Percentiles rank a stretch among this genome's conserved stretches.
These are phyloP conservation scores for Dorcus parallelipipedus DNA, from an alignment of 2,888 invertebrate species.

Conservation along the genomic window DNA sequence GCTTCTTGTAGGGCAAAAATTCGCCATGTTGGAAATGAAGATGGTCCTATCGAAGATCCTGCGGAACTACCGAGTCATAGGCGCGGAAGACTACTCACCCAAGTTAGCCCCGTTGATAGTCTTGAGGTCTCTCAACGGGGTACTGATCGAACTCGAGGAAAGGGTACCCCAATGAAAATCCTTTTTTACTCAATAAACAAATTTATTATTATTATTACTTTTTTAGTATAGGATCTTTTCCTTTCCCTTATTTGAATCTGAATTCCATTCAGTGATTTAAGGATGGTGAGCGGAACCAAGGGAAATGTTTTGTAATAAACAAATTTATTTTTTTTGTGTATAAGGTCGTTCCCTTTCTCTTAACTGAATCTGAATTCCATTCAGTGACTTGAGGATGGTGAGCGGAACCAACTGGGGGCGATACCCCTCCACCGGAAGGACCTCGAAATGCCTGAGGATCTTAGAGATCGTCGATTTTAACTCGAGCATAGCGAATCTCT, in stretches of 20 bases:
- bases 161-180: no score
- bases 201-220: no score
- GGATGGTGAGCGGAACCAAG: no score
- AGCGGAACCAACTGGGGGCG: neutral
- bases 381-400: neutral
- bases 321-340: no score
- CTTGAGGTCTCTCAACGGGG: constrained; percentile 7
- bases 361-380: neutral
- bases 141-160: neutral
- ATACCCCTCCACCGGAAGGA: constrained; percentile 6
- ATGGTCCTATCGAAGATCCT: constrained; percentile 21
- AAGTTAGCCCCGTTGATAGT: neutral
- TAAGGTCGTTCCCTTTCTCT: neutral
- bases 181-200: no score
- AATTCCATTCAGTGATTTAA: neutral
- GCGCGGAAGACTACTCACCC: constrained; percentile 5
- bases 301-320: no score
- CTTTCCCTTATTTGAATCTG: neutral
- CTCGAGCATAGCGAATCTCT: constrained; percentile 54
- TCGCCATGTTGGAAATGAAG: constrained; percentile 28
- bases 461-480: constrained; percentile 54
- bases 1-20: constrained; percentile 22
- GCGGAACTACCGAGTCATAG: constrained; percentile 16
- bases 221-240: neutral
- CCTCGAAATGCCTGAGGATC: constrained; percentile 50